These are phyloP conservation scores for Enteromius radiatus DNA, from an alignment of 2,797 vertebrate genomes.

Conservation along the genomic window DNA sequence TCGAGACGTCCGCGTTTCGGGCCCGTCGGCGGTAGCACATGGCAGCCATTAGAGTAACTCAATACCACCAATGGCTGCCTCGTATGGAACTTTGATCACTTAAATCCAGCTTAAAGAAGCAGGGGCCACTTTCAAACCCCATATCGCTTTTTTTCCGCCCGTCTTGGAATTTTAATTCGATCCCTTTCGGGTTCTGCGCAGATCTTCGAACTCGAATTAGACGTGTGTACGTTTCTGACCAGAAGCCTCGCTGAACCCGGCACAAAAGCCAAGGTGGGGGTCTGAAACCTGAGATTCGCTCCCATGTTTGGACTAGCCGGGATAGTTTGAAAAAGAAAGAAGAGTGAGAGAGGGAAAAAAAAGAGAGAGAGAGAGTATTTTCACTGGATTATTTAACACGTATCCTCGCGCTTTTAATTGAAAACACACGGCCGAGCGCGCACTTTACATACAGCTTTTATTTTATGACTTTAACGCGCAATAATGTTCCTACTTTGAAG, in stretches of 20 bases:
- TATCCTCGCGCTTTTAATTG: constrained; percentile 49
- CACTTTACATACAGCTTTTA: constrained; percentile 16
- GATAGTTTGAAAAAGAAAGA: background rate
- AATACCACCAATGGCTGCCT: constrained; percentile 60
- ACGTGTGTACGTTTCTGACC: constrained; percentile 53
- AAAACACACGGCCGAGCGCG: constrained; percentile 45
- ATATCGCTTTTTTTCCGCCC: constrained; percentile 50
- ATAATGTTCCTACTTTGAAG: constrained; percentile 8
- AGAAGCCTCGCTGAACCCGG: constrained; percentile 36
- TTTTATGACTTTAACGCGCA: constrained; percentile 29
- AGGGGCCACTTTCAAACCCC: constrained; percentile 59
- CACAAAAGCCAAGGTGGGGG: constrained; percentile 40
- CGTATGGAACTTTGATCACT: constrained; percentile 62
- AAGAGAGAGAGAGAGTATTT: constrained; percentile 42
- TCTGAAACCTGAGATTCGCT: constrained; percentile 53
- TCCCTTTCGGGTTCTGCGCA: constrained; percentile 54
- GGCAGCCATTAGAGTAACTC: constrained; percentile 63
- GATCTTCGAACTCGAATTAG: constrained; percentile 57
- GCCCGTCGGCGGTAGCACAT: constrained; percentile 55
- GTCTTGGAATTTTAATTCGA: constrained; percentile 63
- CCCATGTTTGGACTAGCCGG: constrained; percentile 58
- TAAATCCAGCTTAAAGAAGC: constrained; percentile 62
- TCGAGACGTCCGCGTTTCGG: constrained; percentile 49
- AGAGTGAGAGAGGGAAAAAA: background rate
- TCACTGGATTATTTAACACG: constrained; percentile 57